Evolutionary conservation across 2,888 invertebrate genomes (phyloP).

Genomic region (Hoplodrina ambigua): DNA sequence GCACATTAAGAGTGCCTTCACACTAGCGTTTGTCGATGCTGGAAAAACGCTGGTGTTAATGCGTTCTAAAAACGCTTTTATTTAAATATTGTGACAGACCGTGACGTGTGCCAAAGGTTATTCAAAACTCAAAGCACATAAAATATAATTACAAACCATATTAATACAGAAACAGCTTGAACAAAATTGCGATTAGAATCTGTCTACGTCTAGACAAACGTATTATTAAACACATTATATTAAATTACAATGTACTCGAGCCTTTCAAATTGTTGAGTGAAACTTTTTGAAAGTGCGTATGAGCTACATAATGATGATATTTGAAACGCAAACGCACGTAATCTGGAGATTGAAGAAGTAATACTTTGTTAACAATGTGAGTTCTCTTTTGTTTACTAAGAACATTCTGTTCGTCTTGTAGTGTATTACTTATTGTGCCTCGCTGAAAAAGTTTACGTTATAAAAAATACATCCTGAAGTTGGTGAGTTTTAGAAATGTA

Average conservation of each 20-base stretch:
- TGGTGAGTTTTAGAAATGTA: neutral
- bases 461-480: conserved; percentile 6
- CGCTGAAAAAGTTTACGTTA: neutral
- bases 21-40: too few relatives aligned
- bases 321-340: conserved; percentile 36
- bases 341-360: conserved; percentile 42
- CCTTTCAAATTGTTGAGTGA: conserved; percentile 22
- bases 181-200: conserved; percentile 4
- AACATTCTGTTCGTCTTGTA: conserved; percentile 19
- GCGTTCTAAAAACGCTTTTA: neutral
- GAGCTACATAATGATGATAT: conserved; percentile 43
- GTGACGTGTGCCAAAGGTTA: neutral
- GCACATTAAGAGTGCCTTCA: too few relatives aligned
- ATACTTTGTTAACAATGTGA: conserved; percentile 45
- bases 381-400: conserved; percentile 32
- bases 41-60: too few relatives aligned
- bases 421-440: conserved; percentile 18
- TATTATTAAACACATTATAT: conserved; percentile 20
- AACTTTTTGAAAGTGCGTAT: conserved; percentile 37
- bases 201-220: conserved; percentile 6
- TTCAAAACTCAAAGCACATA: neutral
- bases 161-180: neutral
- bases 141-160: neutral
- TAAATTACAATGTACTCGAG: conserved; percentile 29
- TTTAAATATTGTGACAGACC: neutral